Percentiles rank a stretch among this genome's conserved stretches.
Conservation (phyloP, 2,888 invertebrate genomes). For the Myopa tessellatipennis region DNA sequence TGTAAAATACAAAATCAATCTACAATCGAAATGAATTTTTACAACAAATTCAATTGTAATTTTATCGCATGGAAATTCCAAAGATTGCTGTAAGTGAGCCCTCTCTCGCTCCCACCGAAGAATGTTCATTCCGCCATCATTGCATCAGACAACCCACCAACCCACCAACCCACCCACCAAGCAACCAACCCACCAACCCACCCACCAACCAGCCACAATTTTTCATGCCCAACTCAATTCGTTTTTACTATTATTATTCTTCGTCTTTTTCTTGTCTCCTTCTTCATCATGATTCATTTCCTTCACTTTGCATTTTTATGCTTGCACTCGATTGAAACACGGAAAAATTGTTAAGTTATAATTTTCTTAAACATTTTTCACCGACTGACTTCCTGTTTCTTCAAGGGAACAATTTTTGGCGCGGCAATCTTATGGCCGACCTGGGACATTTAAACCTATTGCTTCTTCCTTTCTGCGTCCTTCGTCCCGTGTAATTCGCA, state of each 20-base stretch:
- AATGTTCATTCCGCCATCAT: neutral
- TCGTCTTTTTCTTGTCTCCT: neutral
- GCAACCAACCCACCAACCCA: neutral
- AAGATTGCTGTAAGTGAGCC: neutral
- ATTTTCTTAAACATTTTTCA: neutral
- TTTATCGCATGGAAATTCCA: constrained; percentile 23
- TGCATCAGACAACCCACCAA: neutral
- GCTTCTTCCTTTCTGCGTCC: neutral
- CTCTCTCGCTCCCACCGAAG: neutral
- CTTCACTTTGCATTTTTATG: neutral
- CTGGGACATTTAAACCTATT: neutral
- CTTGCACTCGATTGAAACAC: neutral
- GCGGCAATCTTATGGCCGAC: neutral
- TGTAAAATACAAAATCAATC: constrained; percentile 18
- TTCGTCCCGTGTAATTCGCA: neutral
- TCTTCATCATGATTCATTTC: constrained; percentile 4
- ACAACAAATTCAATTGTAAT: constrained; percentile 30
- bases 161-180: neutral
- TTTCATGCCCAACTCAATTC: neutral
- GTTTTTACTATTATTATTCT: neutral
- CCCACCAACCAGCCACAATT: neutral
- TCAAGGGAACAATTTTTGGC: too few relatives aligned
- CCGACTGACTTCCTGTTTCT: neutral
- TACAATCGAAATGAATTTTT: constrained; percentile 19
- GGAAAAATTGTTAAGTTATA: neutral